Conservation (phyloP, 2,797 vertebrate species). For the Gymnodraco acuticeps region DNA sequence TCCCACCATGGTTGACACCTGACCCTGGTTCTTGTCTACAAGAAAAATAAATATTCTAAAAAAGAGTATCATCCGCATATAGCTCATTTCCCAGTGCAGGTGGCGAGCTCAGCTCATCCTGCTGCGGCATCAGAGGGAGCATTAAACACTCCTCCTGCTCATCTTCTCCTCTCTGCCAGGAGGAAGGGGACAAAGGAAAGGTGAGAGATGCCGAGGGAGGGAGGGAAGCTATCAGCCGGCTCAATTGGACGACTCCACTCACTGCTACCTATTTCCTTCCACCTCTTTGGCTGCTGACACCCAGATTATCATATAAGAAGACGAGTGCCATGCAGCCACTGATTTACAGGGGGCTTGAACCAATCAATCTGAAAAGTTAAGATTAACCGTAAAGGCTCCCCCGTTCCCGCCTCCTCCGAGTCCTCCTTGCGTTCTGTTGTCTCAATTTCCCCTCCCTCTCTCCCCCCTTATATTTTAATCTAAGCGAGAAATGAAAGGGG, state of each 20-base stretch:
- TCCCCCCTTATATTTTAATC: constrained; percentile 81
- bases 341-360: constrained; percentile 79
- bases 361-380: constrained; percentile 83
- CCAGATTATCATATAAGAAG: constrained; percentile 83
- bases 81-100: constrained; percentile 55
- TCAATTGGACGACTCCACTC: constrained; percentile 69
- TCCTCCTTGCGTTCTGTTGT: constrained; percentile 44
- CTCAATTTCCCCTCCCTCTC: constrained; percentile 41
- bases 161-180: constrained; percentile 60
- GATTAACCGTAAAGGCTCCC: constrained; percentile 80
- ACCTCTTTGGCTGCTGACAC: constrained; percentile 63
- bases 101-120: constrained; percentile 66
- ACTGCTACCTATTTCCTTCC: constrained; percentile 59
- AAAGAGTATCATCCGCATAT: constrained; percentile 60
- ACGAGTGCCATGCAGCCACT: constrained; percentile 69
- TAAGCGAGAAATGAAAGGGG: constrained; percentile 84
- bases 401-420: constrained; percentile 3
- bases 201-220: constrained; percentile 55
- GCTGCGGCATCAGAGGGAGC: constrained; percentile 74
- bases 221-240: constrained; percentile 56
- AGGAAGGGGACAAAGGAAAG: constrained; percentile 60
- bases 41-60: constrained; percentile 72
- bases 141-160: constrained; percentile 76
- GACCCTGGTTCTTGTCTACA: constrained; percentile 50
- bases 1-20: neutral